These are phyloP conservation scores for Habrosyne pyritoides DNA, from an alignment of 2,888 invertebrate genomes.

Conservation along the genomic window DNA sequence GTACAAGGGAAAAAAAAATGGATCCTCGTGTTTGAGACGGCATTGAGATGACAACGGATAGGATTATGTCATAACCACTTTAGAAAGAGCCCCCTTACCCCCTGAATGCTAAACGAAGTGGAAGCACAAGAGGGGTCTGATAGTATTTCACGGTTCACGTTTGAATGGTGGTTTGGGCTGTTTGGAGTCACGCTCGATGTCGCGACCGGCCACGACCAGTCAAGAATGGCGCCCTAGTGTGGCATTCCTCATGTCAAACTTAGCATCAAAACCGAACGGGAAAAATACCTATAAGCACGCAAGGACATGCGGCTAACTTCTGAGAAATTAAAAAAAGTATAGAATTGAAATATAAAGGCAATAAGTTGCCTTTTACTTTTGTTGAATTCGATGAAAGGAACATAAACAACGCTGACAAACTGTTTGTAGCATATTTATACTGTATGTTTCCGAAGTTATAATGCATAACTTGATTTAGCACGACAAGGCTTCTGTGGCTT, in stretches of 20 bases:
- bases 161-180: conserved; percentile 45
- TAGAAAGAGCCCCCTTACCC: conserved; percentile 39
- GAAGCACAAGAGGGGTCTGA: conserved; percentile 27
- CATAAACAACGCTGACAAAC: too few species aligned
- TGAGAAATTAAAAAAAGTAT: conserved; percentile 35
- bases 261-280: conserved; percentile 60
- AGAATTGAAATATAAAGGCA: conserved; percentile 3
- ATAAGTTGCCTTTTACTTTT: conserved; percentile 13
- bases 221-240: conserved; percentile 68
- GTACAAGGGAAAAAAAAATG: conserved; percentile 66
- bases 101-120: conserved; percentile 18
- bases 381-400: not conserved
- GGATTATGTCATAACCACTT: conserved; percentile 66
- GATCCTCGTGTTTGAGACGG: conserved; percentile 75
- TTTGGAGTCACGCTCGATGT: conserved; percentile 65
- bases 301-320: conserved; percentile 58
- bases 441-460: too few species aligned
- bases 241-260: conserved; percentile 78
- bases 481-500: too few species aligned
- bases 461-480: too few species aligned
- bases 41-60: conserved; percentile 80
- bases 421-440: too few species aligned
- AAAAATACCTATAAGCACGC: conserved; percentile 60
- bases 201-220: conserved; percentile 71
- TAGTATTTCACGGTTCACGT: conserved; percentile 44